Conservation (phyloP, 2,113 vertebrate genomes). For the Dromiciops gliroides region DNA sequence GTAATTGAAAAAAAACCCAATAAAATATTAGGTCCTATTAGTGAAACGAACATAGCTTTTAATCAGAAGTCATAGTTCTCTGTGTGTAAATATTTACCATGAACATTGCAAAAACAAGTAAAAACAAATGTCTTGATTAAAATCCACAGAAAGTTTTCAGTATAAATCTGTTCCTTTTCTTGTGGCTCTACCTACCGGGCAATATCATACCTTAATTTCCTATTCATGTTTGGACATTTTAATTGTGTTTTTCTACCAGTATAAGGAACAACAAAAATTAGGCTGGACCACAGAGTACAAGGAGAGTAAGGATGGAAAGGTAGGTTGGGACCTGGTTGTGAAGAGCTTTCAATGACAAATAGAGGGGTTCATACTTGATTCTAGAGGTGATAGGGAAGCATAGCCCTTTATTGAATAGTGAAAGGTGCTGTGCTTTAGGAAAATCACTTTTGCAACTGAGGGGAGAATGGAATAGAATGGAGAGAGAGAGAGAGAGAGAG, state of each 20-base stretch:
- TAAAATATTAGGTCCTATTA: neutral
- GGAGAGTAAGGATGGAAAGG: neutral
- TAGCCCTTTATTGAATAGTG: neutral
- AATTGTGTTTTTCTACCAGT: neutral
- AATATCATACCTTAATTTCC: neutral
- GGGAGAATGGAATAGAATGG: neutral
- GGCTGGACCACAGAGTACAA: too few relatives aligned
- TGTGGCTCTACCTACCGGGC: neutral
- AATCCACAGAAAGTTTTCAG: neutral
- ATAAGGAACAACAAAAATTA: neutral
- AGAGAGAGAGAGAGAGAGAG: too few relatives aligned
- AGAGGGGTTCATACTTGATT: neutral
- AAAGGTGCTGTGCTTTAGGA: neutral
- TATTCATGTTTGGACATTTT: neutral
- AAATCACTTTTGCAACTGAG: neutral
- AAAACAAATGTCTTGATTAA: neutral
- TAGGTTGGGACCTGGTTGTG: neutral
- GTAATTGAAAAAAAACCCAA: neutral
- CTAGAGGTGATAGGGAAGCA: neutral
- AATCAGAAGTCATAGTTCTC: neutral
- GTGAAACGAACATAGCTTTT: neutral
- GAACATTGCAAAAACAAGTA: neutral
- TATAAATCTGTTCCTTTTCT: neutral
- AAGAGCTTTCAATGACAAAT: neutral
- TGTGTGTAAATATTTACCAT: neutral